A percentile compares a stretch with the other conserved stretches of the same genome.
Evolutionary conservation across 2,113 vertebrate species (phyloP).

Genomic region (Pollachius pollachius): DNA sequence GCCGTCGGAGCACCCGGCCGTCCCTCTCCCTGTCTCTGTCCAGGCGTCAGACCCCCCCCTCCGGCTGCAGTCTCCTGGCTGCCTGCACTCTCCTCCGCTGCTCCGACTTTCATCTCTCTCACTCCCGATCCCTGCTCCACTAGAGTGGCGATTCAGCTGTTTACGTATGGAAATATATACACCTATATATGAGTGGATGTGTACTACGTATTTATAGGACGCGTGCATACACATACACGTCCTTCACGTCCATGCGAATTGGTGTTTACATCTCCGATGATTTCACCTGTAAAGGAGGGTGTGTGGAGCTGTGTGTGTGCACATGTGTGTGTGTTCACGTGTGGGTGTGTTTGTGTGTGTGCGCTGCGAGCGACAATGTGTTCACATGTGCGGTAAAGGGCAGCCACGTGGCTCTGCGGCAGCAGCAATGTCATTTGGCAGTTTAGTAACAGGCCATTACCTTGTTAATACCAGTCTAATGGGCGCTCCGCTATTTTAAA

Average conservation of each 20-base stretch:
- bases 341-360: slow-evolving; percentile 27
- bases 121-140: background rate
- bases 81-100: slow-evolving; percentile 1
- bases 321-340: background rate
- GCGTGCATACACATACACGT: no score
- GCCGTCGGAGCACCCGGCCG: slow-evolving; percentile 53
- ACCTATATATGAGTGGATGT: no score
- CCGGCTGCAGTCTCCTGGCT: no score
- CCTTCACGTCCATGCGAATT: no score
- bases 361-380: slow-evolving; percentile 3
- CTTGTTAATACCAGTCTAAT: slow-evolving; percentile 82
- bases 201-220: no score
- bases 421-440: slow-evolving; percentile 72
- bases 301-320: slow-evolving; percentile 6
- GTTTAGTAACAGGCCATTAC: slow-evolving; percentile 86
- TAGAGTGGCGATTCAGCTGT: no score
- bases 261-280: background rate
- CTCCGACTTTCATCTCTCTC: slow-evolving; percentile 28
- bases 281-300: background rate
- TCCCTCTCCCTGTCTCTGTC: slow-evolving; percentile 17
- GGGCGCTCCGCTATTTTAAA: slow-evolving; percentile 81
- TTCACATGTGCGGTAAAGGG: background rate
- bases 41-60: no score
- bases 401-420: slow-evolving; percentile 38
- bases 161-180: no score